Evolutionary conservation across 2,888 invertebrate genomes (phyloP).

Genomic region (Melitaea athalia): DNA sequence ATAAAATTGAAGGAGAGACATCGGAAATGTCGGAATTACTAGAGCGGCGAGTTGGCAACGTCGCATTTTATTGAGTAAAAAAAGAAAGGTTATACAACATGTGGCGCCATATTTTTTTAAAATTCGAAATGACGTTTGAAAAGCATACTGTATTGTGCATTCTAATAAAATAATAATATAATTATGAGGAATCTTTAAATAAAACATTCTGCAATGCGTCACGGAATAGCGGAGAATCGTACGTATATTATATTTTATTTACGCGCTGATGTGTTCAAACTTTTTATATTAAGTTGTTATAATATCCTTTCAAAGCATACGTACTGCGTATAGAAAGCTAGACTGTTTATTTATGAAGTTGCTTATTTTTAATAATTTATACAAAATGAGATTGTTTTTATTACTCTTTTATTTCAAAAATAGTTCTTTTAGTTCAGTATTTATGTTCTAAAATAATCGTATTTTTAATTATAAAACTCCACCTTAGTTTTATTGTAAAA

Average conservation of each 20-base stretch:
- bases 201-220: slow-evolving; percentile 32
- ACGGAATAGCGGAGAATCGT: slow-evolving; percentile 1
- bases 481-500: too few relatives aligned
- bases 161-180: slow-evolving; percentile 26
- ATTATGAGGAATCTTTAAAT: slow-evolving; percentile 27
- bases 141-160: slow-evolving; percentile 29
- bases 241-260: background rate
- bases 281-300: too few relatives aligned
- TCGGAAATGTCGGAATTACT: slow-evolving; percentile 10
- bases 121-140: slow-evolving; percentile 34
- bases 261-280: background rate
- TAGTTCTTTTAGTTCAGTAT: too few relatives aligned
- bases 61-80: slow-evolving; percentile 50
- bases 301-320: too few relatives aligned
- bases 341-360: too few relatives aligned
- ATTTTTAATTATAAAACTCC: too few relatives aligned
- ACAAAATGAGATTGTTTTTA: too few relatives aligned
- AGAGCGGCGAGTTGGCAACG: slow-evolving; percentile 64
- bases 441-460: too few relatives aligned
- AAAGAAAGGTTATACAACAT: slow-evolving; percentile 26
- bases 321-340: too few relatives aligned
- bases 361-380: too few relatives aligned
- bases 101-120: slow-evolving; percentile 32
- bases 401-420: too few relatives aligned
- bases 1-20: background rate